A percentile compares a stretch with the other conserved stretches of the same genome.
These are phyloP conservation scores for Sycophila texana DNA, from an alignment of 2,888 invertebrate genomes.

Conservation along the genomic window DNA sequence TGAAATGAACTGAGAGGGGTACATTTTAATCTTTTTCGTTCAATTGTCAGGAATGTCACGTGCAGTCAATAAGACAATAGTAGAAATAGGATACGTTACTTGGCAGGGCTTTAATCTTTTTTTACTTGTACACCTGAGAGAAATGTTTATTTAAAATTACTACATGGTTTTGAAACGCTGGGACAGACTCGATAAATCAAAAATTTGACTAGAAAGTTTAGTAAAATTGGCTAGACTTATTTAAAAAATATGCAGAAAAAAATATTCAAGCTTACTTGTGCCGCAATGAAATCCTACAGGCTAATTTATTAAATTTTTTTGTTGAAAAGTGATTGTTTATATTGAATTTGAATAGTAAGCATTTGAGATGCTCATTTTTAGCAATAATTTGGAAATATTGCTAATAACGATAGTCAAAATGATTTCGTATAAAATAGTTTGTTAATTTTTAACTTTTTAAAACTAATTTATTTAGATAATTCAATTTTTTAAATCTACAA, in stretches of 20 bases:
- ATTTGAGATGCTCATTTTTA: conserved; percentile 3
- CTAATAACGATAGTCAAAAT: too few relatives aligned
- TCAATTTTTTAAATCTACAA: not conserved
- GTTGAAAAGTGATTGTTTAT: conserved; percentile 5
- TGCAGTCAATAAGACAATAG: conserved; percentile 38
- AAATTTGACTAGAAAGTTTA: too few relatives aligned
- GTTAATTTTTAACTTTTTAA: not conserved
- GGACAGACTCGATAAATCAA: too few relatives aligned
- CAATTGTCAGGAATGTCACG: conserved; percentile 16
- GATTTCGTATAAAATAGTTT: too few relatives aligned
- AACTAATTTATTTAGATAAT: conserved; percentile 5
- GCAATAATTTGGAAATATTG: not conserved
- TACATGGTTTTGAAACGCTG: conserved; percentile 1
- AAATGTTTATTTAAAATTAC: too few relatives aligned
- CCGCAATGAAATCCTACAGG: conserved; percentile 2
- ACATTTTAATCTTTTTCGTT: conserved; percentile 20
- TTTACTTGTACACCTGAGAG: conserved; percentile 1
- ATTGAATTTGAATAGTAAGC: not conserved
- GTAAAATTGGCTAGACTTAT: too few relatives aligned
- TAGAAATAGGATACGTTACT: conserved; percentile 27
- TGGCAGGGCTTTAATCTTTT: conserved; percentile 26
- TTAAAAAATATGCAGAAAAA: too few relatives aligned
- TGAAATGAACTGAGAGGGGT: conserved; percentile 47
- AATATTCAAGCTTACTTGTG: too few relatives aligned
- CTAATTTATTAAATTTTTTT: not conserved